phyloP scores from a whole-genome alignment of 2,888 invertebrate genomes.

The Lacanobia oleracea region DNA sequence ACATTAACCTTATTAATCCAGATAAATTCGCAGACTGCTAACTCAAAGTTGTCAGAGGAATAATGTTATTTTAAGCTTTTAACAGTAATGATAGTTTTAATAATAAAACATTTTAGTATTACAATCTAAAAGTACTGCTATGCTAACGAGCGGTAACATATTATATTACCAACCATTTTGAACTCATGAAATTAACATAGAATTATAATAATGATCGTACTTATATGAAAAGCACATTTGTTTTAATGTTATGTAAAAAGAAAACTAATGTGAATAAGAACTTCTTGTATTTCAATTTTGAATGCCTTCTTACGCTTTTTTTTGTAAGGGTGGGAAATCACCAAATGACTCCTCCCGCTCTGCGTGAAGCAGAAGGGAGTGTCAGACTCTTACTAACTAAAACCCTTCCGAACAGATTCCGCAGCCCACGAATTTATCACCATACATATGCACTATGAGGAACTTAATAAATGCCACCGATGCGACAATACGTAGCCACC shows the following conservation, averaged over 20 bases:
- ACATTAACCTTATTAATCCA: background rate
- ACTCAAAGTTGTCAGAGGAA: background rate
- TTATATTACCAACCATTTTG: slow-evolving; percentile 3
- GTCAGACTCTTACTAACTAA: no score
- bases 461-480: no score
- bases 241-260: background rate
- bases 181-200: slow-evolving; percentile 17
- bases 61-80: background rate
- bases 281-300: background rate
- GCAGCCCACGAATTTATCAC: no score
- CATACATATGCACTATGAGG: no score
- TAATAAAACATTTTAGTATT: slow-evolving; percentile 5
- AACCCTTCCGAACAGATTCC: no score
- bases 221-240: background rate
- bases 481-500: no score
- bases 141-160: slow-evolving; percentile 6
- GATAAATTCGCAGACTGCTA: background rate
- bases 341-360: no score
- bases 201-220: background rate
- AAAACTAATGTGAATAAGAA: background rate
- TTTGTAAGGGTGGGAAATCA: no score
- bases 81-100: slow-evolving; percentile 6
- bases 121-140: slow-evolving; percentile 1
- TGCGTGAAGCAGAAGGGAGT: no score
- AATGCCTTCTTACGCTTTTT: no score